Conservation (phyloP, 2,888 invertebrate species). For the Hermaeophaga mercurialis region DNA sequence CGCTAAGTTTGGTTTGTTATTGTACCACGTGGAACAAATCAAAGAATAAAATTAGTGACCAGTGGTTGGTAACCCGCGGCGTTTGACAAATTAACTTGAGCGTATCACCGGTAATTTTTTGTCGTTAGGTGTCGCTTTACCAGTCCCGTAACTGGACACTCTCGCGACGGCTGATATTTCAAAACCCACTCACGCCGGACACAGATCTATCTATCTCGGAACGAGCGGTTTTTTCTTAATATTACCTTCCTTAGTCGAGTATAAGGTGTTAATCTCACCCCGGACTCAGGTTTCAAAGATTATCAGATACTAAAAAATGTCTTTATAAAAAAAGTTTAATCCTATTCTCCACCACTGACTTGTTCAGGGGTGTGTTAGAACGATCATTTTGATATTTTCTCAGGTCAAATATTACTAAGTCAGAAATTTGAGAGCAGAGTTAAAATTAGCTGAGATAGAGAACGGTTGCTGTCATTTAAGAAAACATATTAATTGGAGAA, state of each 20-base stretch:
- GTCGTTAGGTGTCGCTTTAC: slow-evolving; percentile 50
- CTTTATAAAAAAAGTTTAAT: no score
- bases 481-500: no score
- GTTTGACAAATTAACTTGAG: slow-evolving; percentile 39
- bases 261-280: not conserved
- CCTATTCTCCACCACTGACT: no score
- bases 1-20: no score
- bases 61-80: slow-evolving; percentile 21
- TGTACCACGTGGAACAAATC: not conserved
- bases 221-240: not conserved
- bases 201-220: slow-evolving; percentile 16
- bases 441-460: no score
- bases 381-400: no score
- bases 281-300: no score
- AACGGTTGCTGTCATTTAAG: no score
- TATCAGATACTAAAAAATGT: no score
- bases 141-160: slow-evolving; percentile 46
- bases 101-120: slow-evolving; percentile 46
- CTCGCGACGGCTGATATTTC: slow-evolving; percentile 51
- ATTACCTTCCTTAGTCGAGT: not conserved
- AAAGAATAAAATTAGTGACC: slow-evolving; percentile 5
- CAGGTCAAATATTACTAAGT: no score
- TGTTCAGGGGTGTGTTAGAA: no score
- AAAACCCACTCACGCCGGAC: slow-evolving; percentile 37
- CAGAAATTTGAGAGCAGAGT: no score